Percentiles rank a stretch among this genome's conserved stretches.
Conservation (phyloP, 2,113 vertebrate genomes). For the Pelodiscus sinensis region DNA sequence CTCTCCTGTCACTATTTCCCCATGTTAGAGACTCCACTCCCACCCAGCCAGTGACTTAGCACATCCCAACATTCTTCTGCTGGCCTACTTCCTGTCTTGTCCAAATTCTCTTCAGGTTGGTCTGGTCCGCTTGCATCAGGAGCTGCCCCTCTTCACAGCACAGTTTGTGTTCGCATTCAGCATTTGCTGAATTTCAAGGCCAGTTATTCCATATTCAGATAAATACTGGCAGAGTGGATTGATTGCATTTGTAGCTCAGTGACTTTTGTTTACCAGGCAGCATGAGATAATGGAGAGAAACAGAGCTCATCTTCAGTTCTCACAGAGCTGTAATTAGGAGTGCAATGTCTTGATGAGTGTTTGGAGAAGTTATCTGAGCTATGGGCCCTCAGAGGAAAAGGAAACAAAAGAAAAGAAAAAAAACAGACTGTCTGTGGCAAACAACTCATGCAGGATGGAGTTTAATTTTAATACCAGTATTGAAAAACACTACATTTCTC, state of each 20-base stretch:
- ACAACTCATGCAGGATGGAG: neutral
- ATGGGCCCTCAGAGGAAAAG: neutral
- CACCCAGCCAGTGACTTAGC: neutral
- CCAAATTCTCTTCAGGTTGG: neutral
- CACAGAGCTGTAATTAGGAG: neutral
- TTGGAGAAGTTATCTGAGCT: neutral
- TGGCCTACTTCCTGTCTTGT: neutral
- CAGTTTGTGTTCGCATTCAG: neutral
- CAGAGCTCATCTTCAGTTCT: neutral
- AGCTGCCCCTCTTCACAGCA: neutral
- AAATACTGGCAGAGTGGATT: neutral
- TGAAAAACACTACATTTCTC: neutral
- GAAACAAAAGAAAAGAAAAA: neutral
- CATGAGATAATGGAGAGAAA: neutral
- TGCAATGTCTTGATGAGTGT: neutral
- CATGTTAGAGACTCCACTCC: neutral
- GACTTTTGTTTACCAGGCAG: neutral
- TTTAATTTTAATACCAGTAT: neutral
- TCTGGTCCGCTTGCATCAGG: neutral
- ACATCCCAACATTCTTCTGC: neutral
- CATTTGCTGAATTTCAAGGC: neutral
- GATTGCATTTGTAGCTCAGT: neutral
- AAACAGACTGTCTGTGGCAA: neutral
- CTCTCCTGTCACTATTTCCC: neutral
- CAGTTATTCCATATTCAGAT: neutral